Base-by-base conservation (phyloP, 2,888 invertebrate species). In the Amphimallon solstitiale region DNA sequence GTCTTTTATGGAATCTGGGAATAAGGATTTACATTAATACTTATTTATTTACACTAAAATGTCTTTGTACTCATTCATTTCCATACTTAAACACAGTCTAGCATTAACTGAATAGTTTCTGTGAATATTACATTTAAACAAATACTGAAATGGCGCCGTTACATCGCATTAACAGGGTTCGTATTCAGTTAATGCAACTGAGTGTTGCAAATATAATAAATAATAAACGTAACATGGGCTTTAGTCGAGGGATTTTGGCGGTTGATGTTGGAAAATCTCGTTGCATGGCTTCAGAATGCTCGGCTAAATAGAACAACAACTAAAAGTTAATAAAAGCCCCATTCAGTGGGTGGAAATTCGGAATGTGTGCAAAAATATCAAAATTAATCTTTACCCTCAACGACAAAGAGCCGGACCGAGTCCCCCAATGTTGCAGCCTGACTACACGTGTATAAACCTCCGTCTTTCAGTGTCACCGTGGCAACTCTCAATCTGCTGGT, bases 361-460 rank as follows among this genome's bases (percentile, higher is more conserved):
- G 34, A 46, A 62, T 43, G 40, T 21, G 52, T 38, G 45, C 48
- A 63, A 51, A 51, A 45, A 61, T 46, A 45, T 52, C 29, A 61
- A 43, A 65, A 56, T 59, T 62, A 49, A 66, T 60, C 49, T 78
- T 76, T 79, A 90, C 90, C 89, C 86, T 89, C 88, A 74, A 90
- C 83, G 59, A 90, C 87, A 71, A 87, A 85, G 54, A 91, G 85
- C 74, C 85, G 84, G 21, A 90, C 85, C 15, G 86, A 84, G 65
- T 87, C 87, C 23, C 85, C 84, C 59, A 86, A 82, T 23, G 86
- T 84, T 21, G 87, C 86, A 73, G 87, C 85, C 52, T 90, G 86
- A 61, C 87, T 84, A 77, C 91, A 91, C 66, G 90, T 89, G 82
- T 91, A 91, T 80, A 85, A 81, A 15, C 87, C 86, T 62, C 84